Percentiles rank a stretch among this genome's conserved stretches.
Evolutionary conservation across 1,140 invertebrate species (phyloP).

Genomic region (Zaprionus taronus): DNA sequence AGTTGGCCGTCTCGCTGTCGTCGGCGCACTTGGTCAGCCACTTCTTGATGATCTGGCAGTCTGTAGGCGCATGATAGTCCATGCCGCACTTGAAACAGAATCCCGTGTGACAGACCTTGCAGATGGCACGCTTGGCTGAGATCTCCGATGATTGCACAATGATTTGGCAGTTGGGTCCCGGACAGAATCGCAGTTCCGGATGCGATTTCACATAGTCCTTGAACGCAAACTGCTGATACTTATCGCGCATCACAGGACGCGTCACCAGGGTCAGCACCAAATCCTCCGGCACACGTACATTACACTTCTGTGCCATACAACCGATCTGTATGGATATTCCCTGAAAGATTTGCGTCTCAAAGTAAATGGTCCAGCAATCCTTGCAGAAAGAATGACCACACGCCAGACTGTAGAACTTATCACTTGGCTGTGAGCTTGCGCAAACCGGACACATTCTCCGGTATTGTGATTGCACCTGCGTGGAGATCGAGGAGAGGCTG

Average conservation of each 20-base stretch:
- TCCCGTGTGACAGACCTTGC: constrained; percentile 85
- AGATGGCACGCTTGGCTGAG: constrained; percentile 84
- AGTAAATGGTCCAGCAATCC: constrained; percentile 97
- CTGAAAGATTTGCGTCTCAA: constrained; percentile 96
- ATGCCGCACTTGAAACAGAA: constrained; percentile 95
- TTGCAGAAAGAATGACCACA: constrained; percentile 97
- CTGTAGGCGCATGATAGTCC: constrained; percentile 99
- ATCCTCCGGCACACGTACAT: constrained; percentile 96
- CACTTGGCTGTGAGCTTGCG: constrained; percentile 86
- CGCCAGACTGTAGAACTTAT: constrained; percentile 91
- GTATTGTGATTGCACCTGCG: constrained; percentile 38
- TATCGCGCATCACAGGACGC: constrained; percentile 92
- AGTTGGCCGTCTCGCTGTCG: constrained; percentile 99
- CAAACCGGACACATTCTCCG: constrained; percentile 86
- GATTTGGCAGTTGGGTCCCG: constrained; percentile 96
- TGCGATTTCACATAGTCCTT: constrained; percentile 98
- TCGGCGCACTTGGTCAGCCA: constrained; percentile 99
- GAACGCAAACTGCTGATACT: constrained; percentile 98
- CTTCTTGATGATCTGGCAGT: constrained; percentile 97
- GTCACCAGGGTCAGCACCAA: constrained; percentile 95
- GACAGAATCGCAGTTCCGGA: constrained; percentile 96
- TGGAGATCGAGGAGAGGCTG: constrained; percentile 48
- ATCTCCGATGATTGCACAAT: constrained; percentile 84
- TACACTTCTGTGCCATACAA: constrained; percentile 98
- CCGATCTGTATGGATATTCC: constrained; percentile 93